These are phyloP conservation scores for Polietes domitor DNA, from an alignment of 2,888 invertebrate genomes.

Conservation along the genomic window DNA sequence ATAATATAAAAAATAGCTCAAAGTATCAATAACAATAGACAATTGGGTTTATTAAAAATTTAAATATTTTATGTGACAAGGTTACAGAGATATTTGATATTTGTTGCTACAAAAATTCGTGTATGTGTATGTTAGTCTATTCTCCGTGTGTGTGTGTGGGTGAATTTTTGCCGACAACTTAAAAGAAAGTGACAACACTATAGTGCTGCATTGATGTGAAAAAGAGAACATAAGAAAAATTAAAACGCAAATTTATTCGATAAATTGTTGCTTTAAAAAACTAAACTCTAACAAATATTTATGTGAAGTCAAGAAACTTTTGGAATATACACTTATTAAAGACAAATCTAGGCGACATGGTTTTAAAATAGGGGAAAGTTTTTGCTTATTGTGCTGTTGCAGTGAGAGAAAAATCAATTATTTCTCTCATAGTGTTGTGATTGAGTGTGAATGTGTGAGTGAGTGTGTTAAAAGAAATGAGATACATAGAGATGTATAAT, in stretches of 20 bases:
- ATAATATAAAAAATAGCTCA: no score
- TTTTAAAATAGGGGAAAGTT: constrained; percentile 59
- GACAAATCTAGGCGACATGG: neutral
- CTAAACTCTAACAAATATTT: neutral
- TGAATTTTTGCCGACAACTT: constrained; percentile 65
- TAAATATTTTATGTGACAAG: constrained; percentile 46
- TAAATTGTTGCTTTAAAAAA: constrained; percentile 55
- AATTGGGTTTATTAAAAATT: neutral
- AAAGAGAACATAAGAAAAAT: constrained; percentile 26
- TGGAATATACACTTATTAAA: neutral
- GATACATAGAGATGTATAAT: constrained; percentile 54
- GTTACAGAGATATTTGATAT: constrained; percentile 64
- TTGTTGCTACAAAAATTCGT: constrained; percentile 55
- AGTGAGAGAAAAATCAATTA: constrained; percentile 66
- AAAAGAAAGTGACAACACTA: constrained; percentile 59
- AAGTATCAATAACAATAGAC: neutral
- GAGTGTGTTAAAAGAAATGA: constrained; percentile 49
- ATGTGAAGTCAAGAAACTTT: neutral
- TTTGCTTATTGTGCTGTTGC: constrained; percentile 50
- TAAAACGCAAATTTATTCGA: constrained; percentile 35
- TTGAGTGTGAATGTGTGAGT: constrained; percentile 45
- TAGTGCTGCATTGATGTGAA: neutral
- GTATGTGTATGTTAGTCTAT: constrained; percentile 27
- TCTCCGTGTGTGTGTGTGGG: constrained; percentile 35
- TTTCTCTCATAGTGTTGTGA: constrained; percentile 41